A percentile compares a stretch with the other conserved stretches of the same genome.
phyloP scores from a whole-genome alignment of 2,113 vertebrate species.

The Drymodes brunneopygia region DNA sequence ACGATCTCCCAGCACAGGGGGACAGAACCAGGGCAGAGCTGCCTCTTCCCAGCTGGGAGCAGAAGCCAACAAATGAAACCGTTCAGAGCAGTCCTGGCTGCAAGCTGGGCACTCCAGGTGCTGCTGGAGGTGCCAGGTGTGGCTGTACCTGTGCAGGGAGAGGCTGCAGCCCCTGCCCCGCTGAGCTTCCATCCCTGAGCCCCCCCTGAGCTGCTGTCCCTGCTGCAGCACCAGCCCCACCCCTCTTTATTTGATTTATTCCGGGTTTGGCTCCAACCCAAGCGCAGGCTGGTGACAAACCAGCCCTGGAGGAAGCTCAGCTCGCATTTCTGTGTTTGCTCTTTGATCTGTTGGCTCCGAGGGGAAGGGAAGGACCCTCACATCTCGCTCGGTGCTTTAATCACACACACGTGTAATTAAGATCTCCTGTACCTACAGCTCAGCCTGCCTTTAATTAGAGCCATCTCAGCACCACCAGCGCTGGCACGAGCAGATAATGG shows the following conservation, averaged over 20 bases:
- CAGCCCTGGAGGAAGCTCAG: background rate
- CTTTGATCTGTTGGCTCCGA: background rate
- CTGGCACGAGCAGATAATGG: constrained; percentile 31
- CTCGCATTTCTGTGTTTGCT: background rate
- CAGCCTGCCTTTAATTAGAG: constrained; percentile 36
- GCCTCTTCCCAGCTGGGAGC: background rate
- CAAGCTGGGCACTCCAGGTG: background rate
- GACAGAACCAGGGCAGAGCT: background rate
- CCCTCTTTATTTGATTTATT: background rate
- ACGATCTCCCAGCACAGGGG: fast-evolving
- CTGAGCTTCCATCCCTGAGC: background rate
- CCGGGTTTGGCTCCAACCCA: background rate
- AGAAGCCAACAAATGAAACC: background rate
- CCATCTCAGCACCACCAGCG: background rate
- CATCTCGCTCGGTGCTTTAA: background rate
- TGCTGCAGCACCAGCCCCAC: background rate
- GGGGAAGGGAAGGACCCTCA: background rate
- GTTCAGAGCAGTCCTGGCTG: background rate
- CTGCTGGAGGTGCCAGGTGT: background rate
- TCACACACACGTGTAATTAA: constrained; percentile 41
- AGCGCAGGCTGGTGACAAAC: background rate
- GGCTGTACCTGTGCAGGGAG: background rate
- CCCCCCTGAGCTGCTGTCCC: background rate
- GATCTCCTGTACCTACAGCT: background rate
- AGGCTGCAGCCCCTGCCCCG: fast-evolving